Percentiles rank a stretch among this genome's conserved stretches.
These are phyloP conservation scores for Plebejus argus DNA, from an alignment of 2,888 invertebrate species.

Conservation along the genomic window DNA sequence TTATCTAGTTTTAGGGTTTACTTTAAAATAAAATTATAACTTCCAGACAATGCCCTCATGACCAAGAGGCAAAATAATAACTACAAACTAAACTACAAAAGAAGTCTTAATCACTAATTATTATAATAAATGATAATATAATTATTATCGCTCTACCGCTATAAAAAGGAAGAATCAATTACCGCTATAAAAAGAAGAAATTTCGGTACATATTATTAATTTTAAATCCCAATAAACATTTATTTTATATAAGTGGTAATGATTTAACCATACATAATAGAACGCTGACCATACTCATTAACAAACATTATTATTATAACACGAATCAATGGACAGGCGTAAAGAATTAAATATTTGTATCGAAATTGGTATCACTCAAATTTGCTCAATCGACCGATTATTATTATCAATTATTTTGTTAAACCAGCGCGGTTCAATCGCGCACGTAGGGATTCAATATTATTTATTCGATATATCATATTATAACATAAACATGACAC, in stretches of 20 bases:
- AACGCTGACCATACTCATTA: constrained; percentile 4
- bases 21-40: too few relatives aligned
- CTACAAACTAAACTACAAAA: too few relatives aligned
- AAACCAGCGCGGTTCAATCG: not conserved
- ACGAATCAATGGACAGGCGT: not conserved
- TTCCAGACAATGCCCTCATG: too few relatives aligned
- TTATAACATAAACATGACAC: too few relatives aligned
- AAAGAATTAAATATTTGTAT: constrained; percentile 14
- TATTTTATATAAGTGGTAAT: not conserved
- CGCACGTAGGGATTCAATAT: not conserved
- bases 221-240: not conserved
- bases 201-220: not conserved
- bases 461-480: too few relatives aligned
- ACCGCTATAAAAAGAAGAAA: not conserved
- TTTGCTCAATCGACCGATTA: constrained; percentile 18
- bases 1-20: too few relatives aligned
- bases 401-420: constrained; percentile 7
- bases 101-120: too few relatives aligned
- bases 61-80: too few relatives aligned
- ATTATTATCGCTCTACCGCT: too few relatives aligned
- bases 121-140: not conserved
- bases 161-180: too few relatives aligned
- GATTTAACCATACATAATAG: not conserved
- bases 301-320: constrained; percentile 6
- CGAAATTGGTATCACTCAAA: constrained; percentile 19